phyloP scores from a whole-genome alignment of 2,888 invertebrate species.

The Aplocera efformata region DNA sequence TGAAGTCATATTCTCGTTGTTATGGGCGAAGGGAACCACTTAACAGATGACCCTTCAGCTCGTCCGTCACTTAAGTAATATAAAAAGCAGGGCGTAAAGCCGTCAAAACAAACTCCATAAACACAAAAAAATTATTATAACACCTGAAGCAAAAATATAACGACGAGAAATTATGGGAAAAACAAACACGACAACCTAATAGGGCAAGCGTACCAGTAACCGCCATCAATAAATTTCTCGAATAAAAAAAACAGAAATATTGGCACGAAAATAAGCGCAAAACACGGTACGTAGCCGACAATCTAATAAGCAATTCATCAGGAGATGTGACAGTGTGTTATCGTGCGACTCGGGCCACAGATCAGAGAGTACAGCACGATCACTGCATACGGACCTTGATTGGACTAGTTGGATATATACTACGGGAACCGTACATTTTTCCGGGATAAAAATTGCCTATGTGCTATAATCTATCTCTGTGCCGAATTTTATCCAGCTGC shows the following conservation, averaged over 20 bases:
- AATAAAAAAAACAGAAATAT: constrained; percentile 47
- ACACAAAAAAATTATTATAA: background rate
- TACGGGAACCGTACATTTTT: too few species aligned
- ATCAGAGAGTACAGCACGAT: constrained; percentile 4
- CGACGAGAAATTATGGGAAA: constrained; percentile 6
- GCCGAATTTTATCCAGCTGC: too few species aligned
- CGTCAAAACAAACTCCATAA: too few species aligned
- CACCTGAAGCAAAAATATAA: constrained; percentile 7
- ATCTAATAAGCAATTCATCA: constrained; percentile 77
- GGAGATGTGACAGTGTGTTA: constrained; percentile 69
- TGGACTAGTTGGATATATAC: too few species aligned
- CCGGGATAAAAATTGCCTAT: too few species aligned
- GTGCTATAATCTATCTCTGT: too few species aligned
- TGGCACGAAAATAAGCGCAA: constrained; percentile 54
- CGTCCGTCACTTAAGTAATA: too few species aligned
- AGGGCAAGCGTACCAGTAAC: constrained; percentile 43
- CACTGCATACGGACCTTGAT: background rate
- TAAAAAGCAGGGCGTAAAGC: too few species aligned
- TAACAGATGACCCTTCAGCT: too few species aligned
- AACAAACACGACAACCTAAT: constrained; percentile 35
- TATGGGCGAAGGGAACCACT: too few species aligned
- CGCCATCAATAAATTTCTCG: constrained; percentile 35
- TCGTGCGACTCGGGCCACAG: constrained; percentile 32
- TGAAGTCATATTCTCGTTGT: too few species aligned
- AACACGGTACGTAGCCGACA: constrained; percentile 53